Percentiles rank a stretch among this genome's conserved stretches.
Conservation (phyloP, 2,797 vertebrate species). For the Myripristis murdjan region DNA sequence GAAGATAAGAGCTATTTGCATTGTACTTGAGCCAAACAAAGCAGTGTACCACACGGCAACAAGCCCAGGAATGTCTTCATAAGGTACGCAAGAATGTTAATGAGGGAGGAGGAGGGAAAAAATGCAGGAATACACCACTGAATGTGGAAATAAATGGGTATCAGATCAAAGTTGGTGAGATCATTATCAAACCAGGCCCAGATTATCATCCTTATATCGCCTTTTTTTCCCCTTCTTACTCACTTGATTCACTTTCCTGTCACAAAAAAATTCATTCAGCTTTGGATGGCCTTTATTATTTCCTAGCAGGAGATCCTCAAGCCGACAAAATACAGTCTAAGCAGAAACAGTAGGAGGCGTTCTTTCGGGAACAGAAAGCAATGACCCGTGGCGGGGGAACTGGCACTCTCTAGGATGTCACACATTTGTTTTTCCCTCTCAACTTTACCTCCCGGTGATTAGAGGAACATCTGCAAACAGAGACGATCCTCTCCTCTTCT, state of each 20-base stretch:
- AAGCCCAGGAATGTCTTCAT: conserved; percentile 27
- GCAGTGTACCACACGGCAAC: neutral
- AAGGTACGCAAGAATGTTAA: conserved; percentile 36
- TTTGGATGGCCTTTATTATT: conserved; percentile 44
- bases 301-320: conserved; percentile 57
- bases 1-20: neutral
- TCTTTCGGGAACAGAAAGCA: conserved; percentile 54
- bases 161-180: conserved; percentile 24
- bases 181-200: neutral
- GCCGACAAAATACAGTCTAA: conserved; percentile 26
- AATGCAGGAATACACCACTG: too few relatives aligned
- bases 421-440: conserved; percentile 44
- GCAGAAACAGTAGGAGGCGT: conserved; percentile 56
- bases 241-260: conserved; percentile 44
- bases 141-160: neutral
- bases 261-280: conserved; percentile 36
- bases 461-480: conserved; percentile 74
- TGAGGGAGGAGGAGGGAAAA: too few relatives aligned
- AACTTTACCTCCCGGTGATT: conserved; percentile 63
- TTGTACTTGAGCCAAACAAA: neutral
- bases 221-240: conserved; percentile 42
- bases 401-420: conserved; percentile 50
- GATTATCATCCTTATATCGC: conserved; percentile 30
- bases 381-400: conserved; percentile 58
- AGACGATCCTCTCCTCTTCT: conserved; percentile 45